Conservation (phyloP, 2,113 vertebrate species). For the Nerophis ophidion region DNA sequence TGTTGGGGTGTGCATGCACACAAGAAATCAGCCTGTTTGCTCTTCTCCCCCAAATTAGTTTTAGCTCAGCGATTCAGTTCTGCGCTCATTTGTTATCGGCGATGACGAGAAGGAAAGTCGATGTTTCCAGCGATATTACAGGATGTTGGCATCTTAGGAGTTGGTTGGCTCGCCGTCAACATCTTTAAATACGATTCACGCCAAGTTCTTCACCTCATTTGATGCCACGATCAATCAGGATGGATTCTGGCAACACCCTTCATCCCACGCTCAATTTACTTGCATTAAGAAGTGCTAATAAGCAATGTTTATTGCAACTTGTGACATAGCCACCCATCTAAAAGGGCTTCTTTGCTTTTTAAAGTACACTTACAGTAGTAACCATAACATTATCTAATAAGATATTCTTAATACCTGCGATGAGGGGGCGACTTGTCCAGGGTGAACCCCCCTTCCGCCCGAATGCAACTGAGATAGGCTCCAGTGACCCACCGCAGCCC, state of each 20-base stretch:
- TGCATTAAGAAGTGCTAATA: slow-evolving; percentile 1
- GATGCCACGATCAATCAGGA: slow-evolving; percentile 21
- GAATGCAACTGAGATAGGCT: no score
- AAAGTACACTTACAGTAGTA: no score
- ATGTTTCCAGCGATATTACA: not conserved
- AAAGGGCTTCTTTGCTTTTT: not conserved
- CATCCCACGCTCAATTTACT: slow-evolving; percentile 18
- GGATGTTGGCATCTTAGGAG: not conserved
- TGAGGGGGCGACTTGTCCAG: no score
- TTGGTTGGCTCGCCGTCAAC: slow-evolving; percentile 15
- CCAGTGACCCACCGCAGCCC: no score
- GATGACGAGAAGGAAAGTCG: slow-evolving; percentile 19
- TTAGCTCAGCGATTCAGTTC: slow-evolving; percentile 9
- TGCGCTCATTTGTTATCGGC: slow-evolving; percentile 17
- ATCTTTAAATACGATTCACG: slow-evolving; percentile 20
- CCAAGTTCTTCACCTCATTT: slow-evolving; percentile 6
- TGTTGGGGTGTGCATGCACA: not conserved
- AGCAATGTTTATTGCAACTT: not conserved
- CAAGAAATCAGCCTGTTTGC: not conserved
- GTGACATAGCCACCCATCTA: not conserved
- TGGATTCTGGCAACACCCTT: slow-evolving; percentile 8
- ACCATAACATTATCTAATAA: no score
- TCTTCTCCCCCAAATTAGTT: slow-evolving; percentile 7
- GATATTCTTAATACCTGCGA: no score
- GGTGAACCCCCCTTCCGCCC: no score